phyloP scores from a whole-genome alignment of 1,140 invertebrate species.

The Diorhabda elongata region DNA sequence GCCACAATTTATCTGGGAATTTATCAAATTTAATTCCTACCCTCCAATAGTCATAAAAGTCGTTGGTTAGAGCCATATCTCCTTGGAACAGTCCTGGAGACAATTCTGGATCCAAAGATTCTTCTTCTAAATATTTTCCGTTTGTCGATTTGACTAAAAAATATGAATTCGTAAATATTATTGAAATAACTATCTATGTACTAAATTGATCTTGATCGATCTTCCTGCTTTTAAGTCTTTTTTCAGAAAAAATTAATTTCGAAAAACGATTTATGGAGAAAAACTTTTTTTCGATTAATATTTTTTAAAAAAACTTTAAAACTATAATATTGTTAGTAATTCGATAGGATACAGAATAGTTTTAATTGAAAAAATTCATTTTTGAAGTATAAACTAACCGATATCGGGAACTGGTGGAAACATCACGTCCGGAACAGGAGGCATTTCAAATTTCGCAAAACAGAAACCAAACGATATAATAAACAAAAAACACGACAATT shows the following conservation, averaged over 20 bases:
- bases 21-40: conserved; percentile 61
- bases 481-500: conserved; percentile 6
- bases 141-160: neutral
- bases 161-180: neutral
- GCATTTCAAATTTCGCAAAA: conserved; percentile 36
- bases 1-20: conserved; percentile 62
- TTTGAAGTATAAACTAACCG: conserved; percentile 35
- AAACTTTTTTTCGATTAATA: neutral
- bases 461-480: conserved; percentile 4
- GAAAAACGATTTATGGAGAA: neutral
- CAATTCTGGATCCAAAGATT: conserved; percentile 60
- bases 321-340: too few species aligned
- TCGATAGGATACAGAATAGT: too few species aligned
- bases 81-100: conserved; percentile 64
- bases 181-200: too few species aligned
- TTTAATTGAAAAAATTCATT: too few species aligned
- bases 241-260: neutral
- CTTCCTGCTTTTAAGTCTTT: neutral
- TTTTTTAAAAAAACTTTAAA: too few species aligned
- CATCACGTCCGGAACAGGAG: conserved; percentile 45
- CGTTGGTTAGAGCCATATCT: conserved; percentile 59
- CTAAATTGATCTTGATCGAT: neutral
- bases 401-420: conserved; percentile 48
- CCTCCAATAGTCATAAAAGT: conserved; percentile 52
- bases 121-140: conserved; percentile 22